Conservation (phyloP, 2,797 vertebrate genomes). For the Lemur catta region DNA sequence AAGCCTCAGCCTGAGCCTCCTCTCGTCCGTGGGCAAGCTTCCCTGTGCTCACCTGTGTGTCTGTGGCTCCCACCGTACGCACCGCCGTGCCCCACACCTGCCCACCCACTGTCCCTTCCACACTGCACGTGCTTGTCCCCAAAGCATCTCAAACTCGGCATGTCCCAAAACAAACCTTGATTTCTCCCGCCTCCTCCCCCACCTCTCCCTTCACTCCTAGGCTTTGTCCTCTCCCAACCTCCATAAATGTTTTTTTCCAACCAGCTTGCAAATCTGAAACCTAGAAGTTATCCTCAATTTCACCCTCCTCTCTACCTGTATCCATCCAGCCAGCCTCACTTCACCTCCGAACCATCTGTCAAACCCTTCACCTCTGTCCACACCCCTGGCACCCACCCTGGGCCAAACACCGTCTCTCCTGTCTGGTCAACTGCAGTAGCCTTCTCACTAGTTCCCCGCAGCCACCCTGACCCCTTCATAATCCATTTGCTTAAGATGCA, state of each 20-base stretch:
- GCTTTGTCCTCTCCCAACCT: background rate
- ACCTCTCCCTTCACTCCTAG: background rate
- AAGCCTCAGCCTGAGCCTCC: background rate
- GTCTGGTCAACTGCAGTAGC: background rate
- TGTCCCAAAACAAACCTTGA: background rate
- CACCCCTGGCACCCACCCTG: background rate
- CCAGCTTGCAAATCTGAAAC: background rate
- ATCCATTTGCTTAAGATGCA: background rate
- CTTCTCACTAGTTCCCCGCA: background rate
- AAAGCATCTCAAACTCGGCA: background rate
- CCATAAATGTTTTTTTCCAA: too few relatives aligned
- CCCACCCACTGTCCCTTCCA: background rate
- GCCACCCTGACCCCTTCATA: background rate
- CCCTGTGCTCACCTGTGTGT: background rate
- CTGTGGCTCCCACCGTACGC: background rate
- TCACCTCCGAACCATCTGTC: background rate
- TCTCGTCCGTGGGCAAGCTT: background rate
- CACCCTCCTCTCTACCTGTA: background rate
- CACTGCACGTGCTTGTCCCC: accelerated
- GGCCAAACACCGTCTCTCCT: background rate
- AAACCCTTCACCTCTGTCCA: background rate
- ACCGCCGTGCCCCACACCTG: too few relatives aligned
- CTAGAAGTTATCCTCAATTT: background rate
- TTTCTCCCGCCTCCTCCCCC: background rate
- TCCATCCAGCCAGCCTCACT: background rate